phyloP scores from a whole-genome alignment of 2,113 vertebrate species.

The Lipotes vexillifer region DNA sequence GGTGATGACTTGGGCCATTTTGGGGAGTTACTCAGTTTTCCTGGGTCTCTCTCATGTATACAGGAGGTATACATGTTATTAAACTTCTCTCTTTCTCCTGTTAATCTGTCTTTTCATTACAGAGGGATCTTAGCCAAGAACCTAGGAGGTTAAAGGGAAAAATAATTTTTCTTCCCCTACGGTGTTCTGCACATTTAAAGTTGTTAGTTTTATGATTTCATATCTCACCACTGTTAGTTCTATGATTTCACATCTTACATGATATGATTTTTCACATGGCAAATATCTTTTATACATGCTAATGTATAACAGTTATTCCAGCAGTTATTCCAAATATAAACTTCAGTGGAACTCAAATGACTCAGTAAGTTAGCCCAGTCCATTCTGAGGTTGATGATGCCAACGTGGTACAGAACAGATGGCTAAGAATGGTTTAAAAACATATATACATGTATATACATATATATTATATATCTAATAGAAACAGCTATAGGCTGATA shows the following conservation, averaged over 20 bases:
- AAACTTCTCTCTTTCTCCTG: neutral
- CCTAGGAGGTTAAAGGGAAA: neutral
- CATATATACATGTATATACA: neutral
- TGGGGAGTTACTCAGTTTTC: neutral
- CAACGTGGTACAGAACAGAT: neutral
- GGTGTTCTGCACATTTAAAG: neutral
- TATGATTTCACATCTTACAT: neutral
- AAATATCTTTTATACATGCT: neutral
- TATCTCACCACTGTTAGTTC: neutral
- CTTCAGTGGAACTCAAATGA: neutral
- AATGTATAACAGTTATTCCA: neutral
- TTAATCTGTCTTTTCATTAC: neutral
- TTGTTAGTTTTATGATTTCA: neutral
- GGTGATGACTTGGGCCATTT: neutral
- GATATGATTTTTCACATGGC: neutral
- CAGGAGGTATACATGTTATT: neutral
- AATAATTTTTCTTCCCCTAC: neutral
- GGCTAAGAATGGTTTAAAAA: neutral
- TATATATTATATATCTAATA: neutral
- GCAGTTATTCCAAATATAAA: constrained; percentile 6
- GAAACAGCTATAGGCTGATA: neutral
- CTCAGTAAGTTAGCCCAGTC: neutral
- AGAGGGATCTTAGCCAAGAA: neutral
- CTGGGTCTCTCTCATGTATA: neutral
- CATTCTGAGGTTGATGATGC: neutral